Conservation (phyloP, 2,113 vertebrate species). For the Lepus timidus region DNA sequence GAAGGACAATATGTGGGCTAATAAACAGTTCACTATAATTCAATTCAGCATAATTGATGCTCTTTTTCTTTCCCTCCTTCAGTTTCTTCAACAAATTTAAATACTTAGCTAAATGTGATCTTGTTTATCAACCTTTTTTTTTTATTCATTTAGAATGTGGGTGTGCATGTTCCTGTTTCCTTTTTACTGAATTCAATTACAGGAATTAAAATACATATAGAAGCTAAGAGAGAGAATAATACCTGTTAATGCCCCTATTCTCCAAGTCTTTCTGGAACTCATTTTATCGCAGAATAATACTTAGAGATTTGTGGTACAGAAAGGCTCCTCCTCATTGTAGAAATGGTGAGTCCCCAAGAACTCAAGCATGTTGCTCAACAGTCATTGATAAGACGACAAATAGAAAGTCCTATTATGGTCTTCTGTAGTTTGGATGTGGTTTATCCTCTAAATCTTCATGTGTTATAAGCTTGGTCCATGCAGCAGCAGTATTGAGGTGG, state of each 20-base stretch:
- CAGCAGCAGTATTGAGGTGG: too few relatives aligned
- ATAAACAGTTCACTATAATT: slow-evolving; percentile 9
- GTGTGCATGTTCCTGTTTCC: slow-evolving; percentile 33
- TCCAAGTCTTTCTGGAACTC: not conserved
- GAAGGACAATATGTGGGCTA: slow-evolving; percentile 8
- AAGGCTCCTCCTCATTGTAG: not conserved
- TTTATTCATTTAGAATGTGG: slow-evolving; percentile 45
- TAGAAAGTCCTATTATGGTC: slow-evolving; percentile 8
- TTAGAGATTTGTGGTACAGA: slow-evolving; percentile 29
- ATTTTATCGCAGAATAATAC: slow-evolving; percentile 48
- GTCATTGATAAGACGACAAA: not conserved
- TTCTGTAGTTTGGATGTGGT: too few relatives aligned
- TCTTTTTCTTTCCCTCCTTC: slow-evolving; percentile 16
- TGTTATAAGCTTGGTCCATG: too few relatives aligned
- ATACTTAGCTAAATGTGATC: slow-evolving; percentile 29
- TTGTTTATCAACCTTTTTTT: slow-evolving; percentile 36
- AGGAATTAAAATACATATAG: slow-evolving; percentile 20
- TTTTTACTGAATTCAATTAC: slow-evolving; percentile 45
- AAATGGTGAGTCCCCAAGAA: slow-evolving; percentile 48
- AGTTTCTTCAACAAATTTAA: slow-evolving; percentile 57
- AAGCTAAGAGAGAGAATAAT: slow-evolving; percentile 28
- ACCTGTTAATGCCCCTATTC: not conserved
- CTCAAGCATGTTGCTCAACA: not conserved
- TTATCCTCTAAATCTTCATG: too few relatives aligned
- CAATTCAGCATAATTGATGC: not conserved